Base-by-base conservation (phyloP, 2,113 vertebrate genomes). In the Dicrurus megarhynchus region DNA sequence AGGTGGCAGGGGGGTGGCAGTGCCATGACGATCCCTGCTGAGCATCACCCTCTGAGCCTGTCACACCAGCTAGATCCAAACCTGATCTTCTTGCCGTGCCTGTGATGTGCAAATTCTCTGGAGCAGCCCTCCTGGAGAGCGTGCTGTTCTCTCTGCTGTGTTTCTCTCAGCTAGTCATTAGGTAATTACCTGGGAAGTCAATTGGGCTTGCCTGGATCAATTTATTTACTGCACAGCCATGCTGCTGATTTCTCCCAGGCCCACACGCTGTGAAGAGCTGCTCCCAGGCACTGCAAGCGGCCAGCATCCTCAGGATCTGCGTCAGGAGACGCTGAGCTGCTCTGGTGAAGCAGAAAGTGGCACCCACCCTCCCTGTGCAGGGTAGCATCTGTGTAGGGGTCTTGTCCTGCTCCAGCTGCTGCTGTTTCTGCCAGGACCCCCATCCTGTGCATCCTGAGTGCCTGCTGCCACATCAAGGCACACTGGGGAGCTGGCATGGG, bases 401-500 rank as follows among this genome's bases (percentile, higher is more conserved):
- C 57, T 19, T 37, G 53, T 41, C 28, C 61, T n/a, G n/a, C 52
- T 33, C 18, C 71, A 13, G 19, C 35, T 52, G 39, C 60, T 49
- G 56, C 56, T 78, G 12, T 30, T 35, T 23, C 28, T 2, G 0
- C 52, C 5, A 3, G 32, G 27, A 39, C 3, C 19, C 55, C 56
- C 20, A 7, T 18, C 27, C 55, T 22, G 1, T 11, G 16, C 39
- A 41, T 16, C 16, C 68, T 1, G 2, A 23, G 24, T 37, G 19
- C 37, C 41, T 2, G 1, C 13, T 41, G 42, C 42, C 57, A 19
- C 44, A 22, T 3, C 53, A 52, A 52, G 67, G 53, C 28, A 33
- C 52, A 1, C 47, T 20, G 0, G 0, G 67, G 37, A 52, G 69
- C 22, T 2, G 10, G 18, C 5, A 1, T 3, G 46, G 22, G 30